Base-by-base conservation (phyloP, 1,140 invertebrate genomes). In the Formica exsecta region DNA sequence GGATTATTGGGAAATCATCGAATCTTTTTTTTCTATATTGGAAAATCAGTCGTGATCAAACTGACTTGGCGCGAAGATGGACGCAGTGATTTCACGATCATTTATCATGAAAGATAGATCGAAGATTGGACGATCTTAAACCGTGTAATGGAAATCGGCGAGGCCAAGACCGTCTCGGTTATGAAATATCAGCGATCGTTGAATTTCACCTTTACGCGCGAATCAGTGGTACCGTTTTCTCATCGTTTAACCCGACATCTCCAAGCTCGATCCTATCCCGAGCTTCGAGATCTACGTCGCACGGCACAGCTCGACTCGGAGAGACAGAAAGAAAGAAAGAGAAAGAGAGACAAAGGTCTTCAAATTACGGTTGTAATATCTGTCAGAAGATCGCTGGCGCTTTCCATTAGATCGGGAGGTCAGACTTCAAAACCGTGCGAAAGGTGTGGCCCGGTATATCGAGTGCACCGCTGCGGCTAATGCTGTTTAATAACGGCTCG, bases 391-490 rank as follows among this genome's bases (percentile, higher is more conserved):
- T 74, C 74, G 44, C 59, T 66, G 57, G 66, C 32, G 62, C 76
- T 81, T 81, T 70, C 85, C 76, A 71, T 81, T 80, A 80, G 75
- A 80, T 66, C 76, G 65, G 38, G 64, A 86, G 85, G 85, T 86
- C 85, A 80, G 85, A 54, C 76, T 71, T 71, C 44, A 51, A 86
- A 86, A 86, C 76, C 85, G 84, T 88, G 75, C 85, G 87, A 86
- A 88, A 88, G 85, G 87, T 88, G 87, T 86, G 85, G 87, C 87
- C 81, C 76, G 84, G 32, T 38, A 65, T 65, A 79, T 64, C 38
- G 68, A 76, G 57, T 62, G 51, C 59, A 48, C 77, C 59, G 80
- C 13, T 38, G 62, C 41, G 57, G 54, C 11, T 71, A 81, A 86
- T 68, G 19, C 41, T 86, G 57, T 81, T 86, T 81, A 88, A 80